These are phyloP conservation scores for Mugil cephalus DNA, from an alignment of 2,113 vertebrate genomes.

Conservation along the genomic window DNA sequence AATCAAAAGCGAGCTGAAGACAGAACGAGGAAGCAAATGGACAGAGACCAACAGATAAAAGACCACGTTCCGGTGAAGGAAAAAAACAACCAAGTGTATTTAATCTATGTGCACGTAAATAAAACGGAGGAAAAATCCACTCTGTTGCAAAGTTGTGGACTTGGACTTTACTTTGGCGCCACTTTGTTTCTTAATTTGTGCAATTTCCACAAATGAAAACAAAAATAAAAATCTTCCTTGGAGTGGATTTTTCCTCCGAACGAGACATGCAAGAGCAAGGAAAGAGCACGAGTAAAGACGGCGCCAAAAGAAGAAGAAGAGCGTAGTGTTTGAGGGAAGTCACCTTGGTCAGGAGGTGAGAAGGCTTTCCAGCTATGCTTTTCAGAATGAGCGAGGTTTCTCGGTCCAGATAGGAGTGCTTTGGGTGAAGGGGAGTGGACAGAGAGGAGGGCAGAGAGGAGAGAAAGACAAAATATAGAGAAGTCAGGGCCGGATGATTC, in stretches of 20 bases:
- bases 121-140: constrained; percentile 32
- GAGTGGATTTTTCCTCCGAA: constrained; percentile 10
- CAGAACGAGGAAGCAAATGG: background rate
- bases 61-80: background rate
- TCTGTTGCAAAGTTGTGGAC: no score
- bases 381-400: constrained; percentile 99
- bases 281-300: constrained; percentile 31
- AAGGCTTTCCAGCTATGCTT: constrained; percentile 99
- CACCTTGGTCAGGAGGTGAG: constrained; percentile 99
- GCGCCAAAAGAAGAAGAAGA: constrained; percentile 56
- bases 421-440: constrained; percentile 66
- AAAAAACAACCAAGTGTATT: constrained; percentile 1
- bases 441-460: constrained; percentile 77
- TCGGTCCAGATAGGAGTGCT: constrained; percentile 99
- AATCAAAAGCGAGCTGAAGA: constrained; percentile 32
- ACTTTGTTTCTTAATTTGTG: background rate
- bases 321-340: constrained; percentile 84
- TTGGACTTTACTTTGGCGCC: no score
- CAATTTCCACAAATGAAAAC: no score
- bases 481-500: constrained; percentile 86
- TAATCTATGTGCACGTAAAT: background rate
- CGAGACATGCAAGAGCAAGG: constrained; percentile 39
- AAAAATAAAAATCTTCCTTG: no score
- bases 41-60: background rate
- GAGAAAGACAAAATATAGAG: constrained; percentile 82